Evolutionary conservation across 2,888 invertebrate species (phyloP), one percentile per base, ranked within the genome.

Genomic region (Cetonia aurata): DNA sequence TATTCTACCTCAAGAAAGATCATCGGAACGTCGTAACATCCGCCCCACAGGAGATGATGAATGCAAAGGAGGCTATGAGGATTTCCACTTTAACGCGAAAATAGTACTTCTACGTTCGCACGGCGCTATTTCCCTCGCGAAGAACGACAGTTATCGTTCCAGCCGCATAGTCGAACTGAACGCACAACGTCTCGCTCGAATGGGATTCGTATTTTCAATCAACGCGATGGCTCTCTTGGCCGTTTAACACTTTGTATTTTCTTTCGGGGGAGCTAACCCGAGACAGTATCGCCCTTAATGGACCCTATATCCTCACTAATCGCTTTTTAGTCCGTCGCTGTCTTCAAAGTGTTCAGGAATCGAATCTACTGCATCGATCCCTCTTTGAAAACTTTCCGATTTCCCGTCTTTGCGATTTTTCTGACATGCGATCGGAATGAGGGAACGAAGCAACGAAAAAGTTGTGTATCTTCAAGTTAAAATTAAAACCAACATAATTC

Each of bases 281-380:
- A 56, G 25, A 37, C 67, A 25, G 67, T 57, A 48, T 50, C 50
- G 55, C 33, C 33, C 46, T 13, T 67, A 67, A 67, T 56, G 57
- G 67, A 53, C 53, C 67, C 37, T 67, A 55, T 57, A 67, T 67
- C 67, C 67, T 48, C 33, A 46, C 62, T 67, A 67, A 67, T 67
- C 57, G 67, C 31, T 33, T 46, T 37, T 56, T 46, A 56, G 56
- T 52, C 48, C 48, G 25, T 53, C 57, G 42, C 33, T 56, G 33
- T 46, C 57, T 19, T 57, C 41, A 6, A 37, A 33, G 56, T 44
- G 46, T 67, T 67, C 67, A n/a, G 15, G 17, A 6, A 50, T 50
- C 50, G 62, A 50, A 52, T 50, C 50, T 65, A 65, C 50, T 50
- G 37, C 50, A 9, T 12, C 15, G 15, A 37, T 17, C 50, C 19